These are phyloP conservation scores for Catajapyx aquilonaris DNA, from an alignment of 1,140 invertebrate species.

Conservation along the genomic window DNA sequence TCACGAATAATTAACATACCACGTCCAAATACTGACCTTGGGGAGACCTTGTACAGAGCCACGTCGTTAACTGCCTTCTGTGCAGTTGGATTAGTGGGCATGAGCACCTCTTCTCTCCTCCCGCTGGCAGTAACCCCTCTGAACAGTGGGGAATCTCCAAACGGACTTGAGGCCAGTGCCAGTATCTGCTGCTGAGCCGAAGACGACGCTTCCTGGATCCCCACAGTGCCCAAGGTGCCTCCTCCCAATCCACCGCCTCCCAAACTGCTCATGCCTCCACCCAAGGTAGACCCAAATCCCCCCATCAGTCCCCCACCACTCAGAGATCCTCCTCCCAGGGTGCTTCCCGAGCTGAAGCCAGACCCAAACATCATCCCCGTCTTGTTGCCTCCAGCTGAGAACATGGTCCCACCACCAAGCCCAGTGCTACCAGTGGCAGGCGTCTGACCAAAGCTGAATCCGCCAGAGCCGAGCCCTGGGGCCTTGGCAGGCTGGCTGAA, in stretches of 20 bases:
- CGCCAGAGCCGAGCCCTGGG: too few relatives aligned
- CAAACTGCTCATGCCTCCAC: too few relatives aligned
- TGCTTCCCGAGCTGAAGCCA: conserved; percentile 9
- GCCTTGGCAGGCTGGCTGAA: too few relatives aligned
- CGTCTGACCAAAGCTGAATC: conserved; percentile 25
- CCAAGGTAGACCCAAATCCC: too few relatives aligned
- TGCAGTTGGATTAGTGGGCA: conserved; percentile 44
- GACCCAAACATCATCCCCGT: conserved; percentile 8
- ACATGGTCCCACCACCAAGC: too few relatives aligned
- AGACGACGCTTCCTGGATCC: not conserved
- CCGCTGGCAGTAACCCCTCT: conserved; percentile 40
- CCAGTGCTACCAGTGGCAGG: conserved; percentile 20
- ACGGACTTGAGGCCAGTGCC: conserved; percentile 44
- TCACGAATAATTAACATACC: too few relatives aligned
- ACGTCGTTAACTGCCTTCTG: conserved; percentile 34
- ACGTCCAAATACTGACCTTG: too few relatives aligned
- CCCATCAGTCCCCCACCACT: conserved; percentile 14
- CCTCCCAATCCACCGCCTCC: not conserved
- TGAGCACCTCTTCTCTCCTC: conserved; percentile 44
- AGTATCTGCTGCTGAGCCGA: conserved; percentile 40
- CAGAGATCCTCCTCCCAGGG: conserved; percentile 14
- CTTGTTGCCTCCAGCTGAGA: too few relatives aligned
- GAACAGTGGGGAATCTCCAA: conserved; percentile 53
- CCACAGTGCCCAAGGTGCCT: not conserved
- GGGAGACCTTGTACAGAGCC: conserved; percentile 37